These are phyloP conservation scores for Ostrea denselamellosa DNA, from an alignment of 1,140 invertebrate genomes.

Conservation along the genomic window DNA sequence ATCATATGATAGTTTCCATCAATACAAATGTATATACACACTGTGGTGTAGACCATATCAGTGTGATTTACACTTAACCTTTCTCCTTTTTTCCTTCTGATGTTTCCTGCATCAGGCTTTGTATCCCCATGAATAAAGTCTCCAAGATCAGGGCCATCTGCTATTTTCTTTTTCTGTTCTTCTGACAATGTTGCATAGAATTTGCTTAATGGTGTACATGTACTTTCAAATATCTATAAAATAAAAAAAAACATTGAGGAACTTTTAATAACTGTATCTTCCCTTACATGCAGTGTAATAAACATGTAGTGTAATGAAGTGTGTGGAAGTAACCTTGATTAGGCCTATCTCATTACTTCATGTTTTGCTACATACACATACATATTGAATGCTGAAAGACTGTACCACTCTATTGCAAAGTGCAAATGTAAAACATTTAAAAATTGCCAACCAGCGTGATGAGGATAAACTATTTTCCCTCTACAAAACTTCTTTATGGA, in stretches of 20 bases:
- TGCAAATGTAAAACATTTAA: too few relatives aligned
- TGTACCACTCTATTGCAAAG: too few relatives aligned
- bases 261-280: too few relatives aligned
- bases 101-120: constrained; percentile 82
- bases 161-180: constrained; percentile 68
- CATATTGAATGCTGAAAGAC: too few relatives aligned
- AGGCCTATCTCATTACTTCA: too few relatives aligned
- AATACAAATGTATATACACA: background rate
- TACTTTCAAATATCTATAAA: background rate
- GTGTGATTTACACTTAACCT: constrained; percentile 71
- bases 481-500: too few relatives aligned
- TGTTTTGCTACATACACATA: too few relatives aligned
- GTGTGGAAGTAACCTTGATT: too few relatives aligned
- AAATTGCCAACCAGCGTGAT: too few relatives aligned
- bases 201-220: constrained; percentile 1
- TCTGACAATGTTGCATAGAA: constrained; percentile 61
- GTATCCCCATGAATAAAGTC: constrained; percentile 81
- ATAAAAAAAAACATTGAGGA: background rate
- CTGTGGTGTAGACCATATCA: background rate
- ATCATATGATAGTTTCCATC: background rate
- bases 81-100: constrained; percentile 91
- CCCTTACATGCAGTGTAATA: too few relatives aligned
- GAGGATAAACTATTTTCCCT: too few relatives aligned
- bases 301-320: too few relatives aligned
- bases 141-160: constrained; percentile 78